Conservation (phyloP, 1,140 invertebrate genomes). For the Leptopilina clavipes region DNA sequence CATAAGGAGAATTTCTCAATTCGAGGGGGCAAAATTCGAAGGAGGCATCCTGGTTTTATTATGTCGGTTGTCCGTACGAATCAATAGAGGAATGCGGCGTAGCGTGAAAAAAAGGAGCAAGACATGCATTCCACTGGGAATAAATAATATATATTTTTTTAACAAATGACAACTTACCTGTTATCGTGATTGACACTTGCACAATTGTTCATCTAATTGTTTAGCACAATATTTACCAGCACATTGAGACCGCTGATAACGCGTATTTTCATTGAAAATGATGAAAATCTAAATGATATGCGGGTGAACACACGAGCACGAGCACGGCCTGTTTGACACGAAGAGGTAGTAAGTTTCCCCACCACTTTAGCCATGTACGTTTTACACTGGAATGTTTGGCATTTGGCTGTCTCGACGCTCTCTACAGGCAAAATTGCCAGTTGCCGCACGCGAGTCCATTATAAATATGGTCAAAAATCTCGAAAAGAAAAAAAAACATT, state of each 20-base stretch:
- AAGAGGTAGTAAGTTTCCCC: conserved; percentile 51
- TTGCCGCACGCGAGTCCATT: conserved; percentile 34
- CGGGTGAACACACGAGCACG: conserved; percentile 61
- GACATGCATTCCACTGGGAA: conserved; percentile 41
- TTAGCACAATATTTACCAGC: conserved; percentile 39
- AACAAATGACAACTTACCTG: conserved; percentile 49
- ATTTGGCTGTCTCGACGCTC: conserved; percentile 59
- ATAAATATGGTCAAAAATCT: conserved; percentile 38
- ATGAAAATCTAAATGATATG: conserved; percentile 67
- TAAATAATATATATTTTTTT: conserved; percentile 35
- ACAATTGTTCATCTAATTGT: conserved; percentile 26
- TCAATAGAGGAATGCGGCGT: conserved; percentile 73
- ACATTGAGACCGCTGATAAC: conserved; percentile 35
- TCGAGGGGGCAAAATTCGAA: conserved; percentile 36
- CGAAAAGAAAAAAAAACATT: too few species aligned
- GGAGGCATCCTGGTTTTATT: conserved; percentile 39
- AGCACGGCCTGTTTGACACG: conserved; percentile 69
- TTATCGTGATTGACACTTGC: conserved; percentile 45
- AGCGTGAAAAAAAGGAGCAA: conserved; percentile 61
- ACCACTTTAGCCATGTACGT: conserved; percentile 41
- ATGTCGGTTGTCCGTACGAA: conserved; percentile 59
- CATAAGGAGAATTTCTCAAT: conserved; percentile 32
- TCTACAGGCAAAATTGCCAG: conserved; percentile 65
- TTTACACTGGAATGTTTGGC: conserved; percentile 69
- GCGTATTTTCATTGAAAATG: conserved; percentile 67